phyloP scores from a whole-genome alignment of 2,888 invertebrate species.

The Phorcus lineatus region DNA sequence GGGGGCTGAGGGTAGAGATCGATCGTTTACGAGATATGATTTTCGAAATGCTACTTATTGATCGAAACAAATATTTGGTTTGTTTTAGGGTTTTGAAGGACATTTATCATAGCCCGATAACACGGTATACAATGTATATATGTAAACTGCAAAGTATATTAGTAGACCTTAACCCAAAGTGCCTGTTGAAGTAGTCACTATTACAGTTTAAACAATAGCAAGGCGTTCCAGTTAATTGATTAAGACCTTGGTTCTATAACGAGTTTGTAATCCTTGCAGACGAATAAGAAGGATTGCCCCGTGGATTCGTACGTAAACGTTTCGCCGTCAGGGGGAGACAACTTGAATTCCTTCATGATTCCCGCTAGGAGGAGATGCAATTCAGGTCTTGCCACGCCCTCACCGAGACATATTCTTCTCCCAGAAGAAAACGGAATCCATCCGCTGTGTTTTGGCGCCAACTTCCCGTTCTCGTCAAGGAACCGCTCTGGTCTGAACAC shows the following conservation, averaged over 20 bases:
- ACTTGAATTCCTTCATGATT: conserved; percentile 47
- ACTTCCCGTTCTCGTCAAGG: conserved; percentile 49
- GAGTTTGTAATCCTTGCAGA: not conserved
- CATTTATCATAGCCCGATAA: too few species aligned
- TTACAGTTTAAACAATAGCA: too few species aligned
- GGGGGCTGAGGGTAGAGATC: too few species aligned
- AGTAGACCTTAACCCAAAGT: too few species aligned
- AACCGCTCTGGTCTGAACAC: conserved; percentile 58
- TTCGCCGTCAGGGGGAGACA: conserved; percentile 43
- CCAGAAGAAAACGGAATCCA: conserved; percentile 64
- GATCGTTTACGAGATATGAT: too few species aligned
- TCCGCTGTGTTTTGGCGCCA: conserved; percentile 52
- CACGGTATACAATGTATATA: too few species aligned
- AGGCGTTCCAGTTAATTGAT: too few species aligned
- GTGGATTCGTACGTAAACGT: conserved; percentile 27
- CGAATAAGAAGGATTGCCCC: not conserved
- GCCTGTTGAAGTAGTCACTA: too few species aligned
- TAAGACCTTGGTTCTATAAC: not conserved
- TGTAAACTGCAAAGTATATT: too few species aligned
- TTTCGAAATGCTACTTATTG: too few species aligned
- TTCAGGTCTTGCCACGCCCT: conserved; percentile 58
- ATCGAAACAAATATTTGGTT: too few species aligned
- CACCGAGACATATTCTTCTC: conserved; percentile 59
- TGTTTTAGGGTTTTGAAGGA: too few species aligned
- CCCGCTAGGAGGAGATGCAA: conserved; percentile 50